A percentile compares a stretch with the other conserved stretches of the same genome.
phyloP scores from a whole-genome alignment of 2,797 vertebrate species.

The Nyctibius grandis region DNA sequence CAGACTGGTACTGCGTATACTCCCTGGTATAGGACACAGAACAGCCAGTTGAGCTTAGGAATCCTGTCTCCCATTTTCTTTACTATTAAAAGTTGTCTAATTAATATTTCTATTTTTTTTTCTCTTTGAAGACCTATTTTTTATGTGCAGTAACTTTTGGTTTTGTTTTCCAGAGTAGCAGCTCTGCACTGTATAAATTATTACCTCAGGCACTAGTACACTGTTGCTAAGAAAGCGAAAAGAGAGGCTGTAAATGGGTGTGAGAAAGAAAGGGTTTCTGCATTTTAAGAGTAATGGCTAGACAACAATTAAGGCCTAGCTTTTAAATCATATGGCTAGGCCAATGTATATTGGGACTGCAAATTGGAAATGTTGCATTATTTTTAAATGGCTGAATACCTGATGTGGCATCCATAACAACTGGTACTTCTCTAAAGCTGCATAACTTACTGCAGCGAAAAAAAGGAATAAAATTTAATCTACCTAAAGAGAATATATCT shows the following conservation, averaged over 20 bases:
- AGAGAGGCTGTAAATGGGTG: not conserved
- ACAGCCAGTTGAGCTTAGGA: not conserved
- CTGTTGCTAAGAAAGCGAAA: not conserved
- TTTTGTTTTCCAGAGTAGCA: not conserved
- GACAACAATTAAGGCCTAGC: not conserved
- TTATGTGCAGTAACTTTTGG: not conserved
- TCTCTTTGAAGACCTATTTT: not conserved
- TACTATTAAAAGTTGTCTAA: not conserved
- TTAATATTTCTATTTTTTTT: not conserved
- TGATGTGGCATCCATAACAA: not conserved
- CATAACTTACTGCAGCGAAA: not conserved
- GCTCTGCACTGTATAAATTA: not conserved
- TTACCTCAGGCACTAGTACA: not conserved
- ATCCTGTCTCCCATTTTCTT: not conserved
- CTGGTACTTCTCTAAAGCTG: not conserved
- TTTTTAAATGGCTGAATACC: not conserved
- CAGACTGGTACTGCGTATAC: not conserved
- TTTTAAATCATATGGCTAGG: conserved; percentile 4
- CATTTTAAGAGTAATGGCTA: not conserved
- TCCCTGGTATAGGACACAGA: not conserved
- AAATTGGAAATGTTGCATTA: not conserved
- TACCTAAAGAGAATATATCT: not conserved
- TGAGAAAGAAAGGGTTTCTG: conserved; percentile 3
- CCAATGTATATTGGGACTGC: not conserved
- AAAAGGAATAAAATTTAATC: not conserved